These are phyloP conservation scores for Polyploca ridens DNA, from an alignment of 2,888 invertebrate genomes.

Conservation along the genomic window DNA sequence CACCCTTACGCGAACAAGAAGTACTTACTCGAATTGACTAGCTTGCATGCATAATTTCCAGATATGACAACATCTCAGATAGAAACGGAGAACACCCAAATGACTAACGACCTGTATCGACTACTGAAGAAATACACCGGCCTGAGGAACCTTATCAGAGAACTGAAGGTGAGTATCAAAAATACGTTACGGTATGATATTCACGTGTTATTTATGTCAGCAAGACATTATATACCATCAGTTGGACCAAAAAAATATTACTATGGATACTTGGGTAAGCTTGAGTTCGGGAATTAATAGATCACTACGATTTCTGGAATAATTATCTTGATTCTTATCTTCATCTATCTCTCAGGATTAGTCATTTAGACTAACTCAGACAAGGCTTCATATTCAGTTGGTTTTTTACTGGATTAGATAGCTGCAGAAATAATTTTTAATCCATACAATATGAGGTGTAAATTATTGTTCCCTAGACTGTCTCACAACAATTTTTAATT, in stretches of 20 bases:
- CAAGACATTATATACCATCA: no score
- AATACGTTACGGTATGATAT: not conserved
- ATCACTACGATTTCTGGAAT: no score
- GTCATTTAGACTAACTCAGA: not conserved
- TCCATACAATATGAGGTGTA: no score
- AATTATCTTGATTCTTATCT: no score
- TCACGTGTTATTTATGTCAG: no score
- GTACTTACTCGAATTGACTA: not conserved
- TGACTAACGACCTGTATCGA: constrained; percentile 96
- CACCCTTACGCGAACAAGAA: no score
- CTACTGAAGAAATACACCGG: constrained; percentile 96
- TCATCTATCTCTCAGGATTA: not conserved
- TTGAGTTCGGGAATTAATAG: not conserved
- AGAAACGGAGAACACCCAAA: constrained; percentile 96
- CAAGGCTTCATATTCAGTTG: not conserved
- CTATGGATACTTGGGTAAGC: no score
- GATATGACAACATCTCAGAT: constrained; percentile 97
- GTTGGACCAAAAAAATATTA: no score
- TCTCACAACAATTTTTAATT: not conserved
- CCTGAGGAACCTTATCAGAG: constrained; percentile 93
- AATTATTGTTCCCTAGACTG: not conserved
- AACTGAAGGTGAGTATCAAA: constrained; percentile 88
- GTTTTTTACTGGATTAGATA: no score
- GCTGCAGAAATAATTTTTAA: not conserved
- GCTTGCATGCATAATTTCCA: constrained; percentile 69